Percentiles rank a stretch among this genome's conserved stretches.
Conservation (phyloP, 2,113 vertebrate genomes). For the Xiphophorus maculatus region DNA sequence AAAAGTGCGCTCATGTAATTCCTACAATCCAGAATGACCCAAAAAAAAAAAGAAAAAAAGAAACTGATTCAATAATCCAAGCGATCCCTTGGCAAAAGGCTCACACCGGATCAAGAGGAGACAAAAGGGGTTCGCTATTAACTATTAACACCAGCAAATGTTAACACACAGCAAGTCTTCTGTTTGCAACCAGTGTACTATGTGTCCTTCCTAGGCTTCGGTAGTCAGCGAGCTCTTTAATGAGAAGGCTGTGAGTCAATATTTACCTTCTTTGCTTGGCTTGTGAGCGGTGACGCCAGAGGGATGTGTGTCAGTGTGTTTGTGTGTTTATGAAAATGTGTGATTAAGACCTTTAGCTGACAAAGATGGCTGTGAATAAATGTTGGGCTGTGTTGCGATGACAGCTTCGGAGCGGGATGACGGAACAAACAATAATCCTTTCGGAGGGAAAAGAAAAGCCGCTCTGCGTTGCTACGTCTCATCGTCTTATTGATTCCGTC, state of each 20-base stretch:
- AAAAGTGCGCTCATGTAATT: slow-evolving; percentile 53
- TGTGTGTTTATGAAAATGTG: slow-evolving; percentile 69
- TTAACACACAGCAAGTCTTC: slow-evolving; percentile 12
- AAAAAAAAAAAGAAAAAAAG: background rate
- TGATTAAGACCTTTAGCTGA: slow-evolving; percentile 49
- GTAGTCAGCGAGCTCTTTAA: slow-evolving; percentile 47
- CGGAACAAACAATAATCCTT: slow-evolving; percentile 43
- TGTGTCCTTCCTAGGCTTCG: slow-evolving; percentile 39
- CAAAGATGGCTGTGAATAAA: slow-evolving; percentile 53
- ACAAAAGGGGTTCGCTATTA: slow-evolving; percentile 37
- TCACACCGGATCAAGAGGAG: slow-evolving; percentile 2
- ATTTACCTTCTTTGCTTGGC: slow-evolving; percentile 52
- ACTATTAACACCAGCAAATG: slow-evolving; percentile 31
- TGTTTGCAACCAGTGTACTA: slow-evolving; percentile 26
- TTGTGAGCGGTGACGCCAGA: slow-evolving; percentile 40
- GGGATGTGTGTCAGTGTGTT: slow-evolving; percentile 62
- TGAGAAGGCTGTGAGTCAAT: slow-evolving; percentile 66
- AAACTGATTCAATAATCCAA: slow-evolving; percentile 42
- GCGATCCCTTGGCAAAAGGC: slow-evolving; percentile 21
- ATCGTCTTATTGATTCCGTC: background rate
- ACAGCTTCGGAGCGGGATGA: slow-evolving; percentile 36
- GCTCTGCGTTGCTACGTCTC: slow-evolving; percentile 33
- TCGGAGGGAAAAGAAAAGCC: slow-evolving; percentile 10
- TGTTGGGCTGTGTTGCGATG: slow-evolving; percentile 19
- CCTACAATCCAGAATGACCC: slow-evolving; percentile 44